Conservation (phyloP, 2,888 invertebrate species). For the Hemithea aestivaria region DNA sequence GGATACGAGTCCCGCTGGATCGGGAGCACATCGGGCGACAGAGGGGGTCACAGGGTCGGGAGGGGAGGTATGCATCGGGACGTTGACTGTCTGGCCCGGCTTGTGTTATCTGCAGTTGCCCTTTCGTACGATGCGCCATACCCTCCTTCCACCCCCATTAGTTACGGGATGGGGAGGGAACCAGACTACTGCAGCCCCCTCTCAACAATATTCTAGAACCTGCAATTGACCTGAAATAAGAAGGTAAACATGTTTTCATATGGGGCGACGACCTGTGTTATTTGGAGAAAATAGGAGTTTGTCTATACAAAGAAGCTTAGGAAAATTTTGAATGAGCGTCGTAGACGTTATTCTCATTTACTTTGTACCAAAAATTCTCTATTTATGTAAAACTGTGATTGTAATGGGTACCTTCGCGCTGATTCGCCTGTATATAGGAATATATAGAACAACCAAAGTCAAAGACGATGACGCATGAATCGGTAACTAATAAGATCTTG, state of each 20-base stretch:
- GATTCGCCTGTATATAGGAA: too few species aligned
- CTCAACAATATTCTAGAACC: slow-evolving; percentile 54
- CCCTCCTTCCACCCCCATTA: slow-evolving; percentile 62
- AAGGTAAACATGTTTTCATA: slow-evolving; percentile 50
- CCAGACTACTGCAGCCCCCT: slow-evolving; percentile 63
- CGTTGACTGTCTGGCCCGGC: slow-evolving; percentile 76
- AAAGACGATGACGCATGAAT: too few species aligned
- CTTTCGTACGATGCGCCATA: slow-evolving; percentile 76
- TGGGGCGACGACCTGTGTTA: slow-evolving; percentile 29
- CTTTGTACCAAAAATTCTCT: too few species aligned
- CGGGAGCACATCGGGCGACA: slow-evolving; percentile 22
- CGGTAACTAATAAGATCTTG: too few species aligned
- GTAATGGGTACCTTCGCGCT: too few species aligned
- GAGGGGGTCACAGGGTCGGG: slow-evolving; percentile 27
- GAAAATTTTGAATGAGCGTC: too few species aligned
- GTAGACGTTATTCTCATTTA: too few species aligned
- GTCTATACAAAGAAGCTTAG: too few species aligned
- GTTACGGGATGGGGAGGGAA: slow-evolving; percentile 30
- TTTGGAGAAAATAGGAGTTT: neutral
- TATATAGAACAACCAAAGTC: too few species aligned
- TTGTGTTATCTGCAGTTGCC: slow-evolving; percentile 77
- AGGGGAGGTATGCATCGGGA: slow-evolving; percentile 60
- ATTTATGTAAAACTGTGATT: too few species aligned
- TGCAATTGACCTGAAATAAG: slow-evolving; percentile 69
- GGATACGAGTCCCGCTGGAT: slow-evolving; percentile 66